Percentiles rank a stretch among this genome's conserved stretches.
phyloP scores from a whole-genome alignment of 2,888 invertebrate genomes.

The Salpingus planirostris region DNA sequence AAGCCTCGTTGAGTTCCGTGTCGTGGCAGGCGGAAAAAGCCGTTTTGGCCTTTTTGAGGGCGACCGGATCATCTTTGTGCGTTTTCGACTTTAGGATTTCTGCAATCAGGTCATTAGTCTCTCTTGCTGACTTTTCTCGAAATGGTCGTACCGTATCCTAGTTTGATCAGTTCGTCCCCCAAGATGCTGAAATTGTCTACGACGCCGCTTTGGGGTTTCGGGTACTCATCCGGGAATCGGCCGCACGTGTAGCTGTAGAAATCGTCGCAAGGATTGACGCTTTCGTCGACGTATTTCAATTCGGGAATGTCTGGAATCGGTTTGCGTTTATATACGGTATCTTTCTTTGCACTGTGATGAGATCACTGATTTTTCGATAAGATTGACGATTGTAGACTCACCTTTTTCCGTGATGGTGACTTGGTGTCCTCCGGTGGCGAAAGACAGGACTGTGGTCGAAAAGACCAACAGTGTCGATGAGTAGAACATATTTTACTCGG shows the following conservation, averaged over 20 bases:
- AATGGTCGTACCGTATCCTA: conserved; percentile 29
- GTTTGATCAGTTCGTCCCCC: conserved; percentile 32
- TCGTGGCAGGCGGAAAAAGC: conserved; percentile 35
- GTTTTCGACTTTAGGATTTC: conserved; percentile 28
- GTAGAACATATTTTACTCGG: too few species aligned
- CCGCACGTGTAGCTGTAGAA: neutral
- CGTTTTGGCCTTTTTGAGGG: conserved; percentile 35
- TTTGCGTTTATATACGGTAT: too few species aligned
- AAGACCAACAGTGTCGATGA: too few species aligned
- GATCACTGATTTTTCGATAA: too few species aligned
- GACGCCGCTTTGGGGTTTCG: conserved; percentile 39
- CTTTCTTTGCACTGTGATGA: too few species aligned
- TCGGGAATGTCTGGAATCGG: conserved; percentile 27
- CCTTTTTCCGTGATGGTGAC: too few species aligned
- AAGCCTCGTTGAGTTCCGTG: conserved; percentile 16
- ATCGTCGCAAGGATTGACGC: neutral
- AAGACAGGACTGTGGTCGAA: too few species aligned
- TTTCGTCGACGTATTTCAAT: conserved; percentile 1
- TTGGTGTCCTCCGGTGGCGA: too few species aligned
- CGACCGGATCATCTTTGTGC: conserved; percentile 25
- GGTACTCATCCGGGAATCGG: conserved; percentile 25
- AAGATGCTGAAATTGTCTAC: conserved; percentile 40
- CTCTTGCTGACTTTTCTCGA: conserved; percentile 7
- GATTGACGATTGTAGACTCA: too few species aligned
- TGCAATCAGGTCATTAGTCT: conserved; percentile 15